Base-by-base conservation (phyloP, 2,113 vertebrate species). In the Oriolus oriolus region DNA sequence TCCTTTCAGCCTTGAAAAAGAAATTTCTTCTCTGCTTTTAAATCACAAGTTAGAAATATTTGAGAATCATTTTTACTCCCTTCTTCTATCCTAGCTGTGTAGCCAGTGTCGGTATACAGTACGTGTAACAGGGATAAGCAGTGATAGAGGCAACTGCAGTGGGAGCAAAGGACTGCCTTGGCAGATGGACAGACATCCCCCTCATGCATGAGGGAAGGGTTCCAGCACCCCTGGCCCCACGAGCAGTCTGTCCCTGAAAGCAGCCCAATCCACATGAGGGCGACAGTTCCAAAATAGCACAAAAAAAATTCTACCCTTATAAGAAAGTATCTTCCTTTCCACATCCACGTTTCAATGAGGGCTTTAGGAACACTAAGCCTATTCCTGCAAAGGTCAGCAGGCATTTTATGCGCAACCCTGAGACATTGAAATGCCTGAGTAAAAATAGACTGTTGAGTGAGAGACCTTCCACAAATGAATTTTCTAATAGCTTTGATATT, bases 401-500 rank as follows among this genome's bases (percentile, higher is more conserved):
- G 49, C 22, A 41, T 82, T 92, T 39, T 23, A 31, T 73, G 45
- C 35, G 31, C 82, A 90, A 81, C 41, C 30, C 60, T 70, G 89
- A 69, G 47, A 96, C 0, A 0, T 70, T 93, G 73, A 96, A 96
- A 84, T 74, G 68, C 18, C 21, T 70, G 61, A 73, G 41, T 80
- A 83, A 88, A 94, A 97, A 97, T 84, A 91, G 83, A 61, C 73
- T 30, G 24, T 61, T 92, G 84, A 92, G 92, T 82, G 69, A 93
- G 57, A 56, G 65, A 89, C 61, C 73, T 95, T 92, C 65, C 65
- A 33, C 56, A 79, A 77, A 73, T 77, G 41, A 88, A 68, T 77
- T 95, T 92, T 89, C 69, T 70, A 90, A 91, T 57, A 97, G 78
- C 79, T 95, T 93, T 85, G 84, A 89, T 96, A 93, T 64, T 75